Evolutionary conservation across 2,888 invertebrate species (phyloP).

Genomic region (Cheilosia impressa): DNA sequence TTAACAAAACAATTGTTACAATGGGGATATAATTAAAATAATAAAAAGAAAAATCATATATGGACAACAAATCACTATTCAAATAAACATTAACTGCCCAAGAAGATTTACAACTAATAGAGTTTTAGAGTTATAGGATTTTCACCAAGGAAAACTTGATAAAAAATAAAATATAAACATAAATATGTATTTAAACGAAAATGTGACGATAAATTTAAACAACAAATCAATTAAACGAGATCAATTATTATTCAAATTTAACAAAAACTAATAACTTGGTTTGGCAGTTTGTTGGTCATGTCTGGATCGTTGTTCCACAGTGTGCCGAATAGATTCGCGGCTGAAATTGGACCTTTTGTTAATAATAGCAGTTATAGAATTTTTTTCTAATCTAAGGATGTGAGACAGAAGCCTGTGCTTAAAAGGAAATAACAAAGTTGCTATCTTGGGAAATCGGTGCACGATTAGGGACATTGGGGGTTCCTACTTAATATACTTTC

Average conservation of each 20-base stretch:
- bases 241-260: slow-evolving; percentile 36
- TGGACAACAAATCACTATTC: slow-evolving; percentile 68
- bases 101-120: slow-evolving; percentile 74
- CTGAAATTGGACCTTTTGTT: no score
- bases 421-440: no score
- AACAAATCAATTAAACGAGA: slow-evolving; percentile 16
- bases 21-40: slow-evolving; percentile 28
- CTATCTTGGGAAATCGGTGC: no score
- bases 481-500: no score
- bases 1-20: slow-evolving; percentile 49
- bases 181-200: slow-evolving; percentile 7
- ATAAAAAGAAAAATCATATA: slow-evolving; percentile 38
- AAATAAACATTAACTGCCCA: slow-evolving; percentile 74
- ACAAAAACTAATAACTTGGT: slow-evolving; percentile 4
- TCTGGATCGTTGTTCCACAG: neutral
- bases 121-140: slow-evolving; percentile 72
- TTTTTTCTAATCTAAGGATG: no score
- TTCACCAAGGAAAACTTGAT: slow-evolving; percentile 60
- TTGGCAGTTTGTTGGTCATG: slow-evolving; percentile 17
- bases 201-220: slow-evolving; percentile 38
- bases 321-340: no score
- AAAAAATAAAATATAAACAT: slow-evolving; percentile 10
- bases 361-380: no score
- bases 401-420: no score
- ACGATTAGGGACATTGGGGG: no score